phyloP scores from a whole-genome alignment of 2,888 invertebrate species.

The Cataglyphis albicans region DNA sequence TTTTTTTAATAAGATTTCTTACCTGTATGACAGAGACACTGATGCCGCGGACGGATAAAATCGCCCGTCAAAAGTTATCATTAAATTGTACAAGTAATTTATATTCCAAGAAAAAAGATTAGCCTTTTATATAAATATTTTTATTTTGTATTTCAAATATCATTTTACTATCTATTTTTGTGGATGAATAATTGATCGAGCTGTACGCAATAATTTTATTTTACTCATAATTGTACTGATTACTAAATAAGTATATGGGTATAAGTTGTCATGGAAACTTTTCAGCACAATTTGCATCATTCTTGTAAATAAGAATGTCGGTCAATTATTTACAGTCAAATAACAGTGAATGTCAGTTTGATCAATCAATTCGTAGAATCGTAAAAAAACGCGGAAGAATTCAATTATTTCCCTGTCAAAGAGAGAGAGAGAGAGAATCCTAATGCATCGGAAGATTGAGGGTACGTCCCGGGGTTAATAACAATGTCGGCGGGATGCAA shows the following conservation, averaged over 20 bases:
- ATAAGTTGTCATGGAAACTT: constrained; percentile 7
- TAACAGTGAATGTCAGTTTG: background rate
- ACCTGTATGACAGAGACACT: background rate
- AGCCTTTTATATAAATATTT: background rate
- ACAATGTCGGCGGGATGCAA: constrained; percentile 45
- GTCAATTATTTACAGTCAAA: background rate
- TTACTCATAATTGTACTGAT: background rate
- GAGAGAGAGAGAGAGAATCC: background rate
- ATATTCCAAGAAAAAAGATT: background rate
- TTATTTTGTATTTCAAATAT: background rate
- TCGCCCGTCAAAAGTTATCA: background rate
- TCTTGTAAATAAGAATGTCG: background rate
- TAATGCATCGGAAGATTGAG: constrained; percentile 41
- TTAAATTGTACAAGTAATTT: background rate
- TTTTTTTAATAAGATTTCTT: background rate
- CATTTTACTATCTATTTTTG: background rate
- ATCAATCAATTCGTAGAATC: background rate
- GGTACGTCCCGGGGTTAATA: constrained; percentile 36
- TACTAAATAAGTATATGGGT: background rate
- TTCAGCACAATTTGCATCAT: constrained; percentile 19
- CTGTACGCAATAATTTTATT: constrained; percentile 20
- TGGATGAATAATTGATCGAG: background rate
- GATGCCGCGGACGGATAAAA: background rate
- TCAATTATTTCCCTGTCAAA: constrained; percentile 35
- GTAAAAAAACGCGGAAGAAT: constrained; percentile 11